Conservation (phyloP, 2,113 vertebrate species). For the Larimichthys crocea region DNA sequence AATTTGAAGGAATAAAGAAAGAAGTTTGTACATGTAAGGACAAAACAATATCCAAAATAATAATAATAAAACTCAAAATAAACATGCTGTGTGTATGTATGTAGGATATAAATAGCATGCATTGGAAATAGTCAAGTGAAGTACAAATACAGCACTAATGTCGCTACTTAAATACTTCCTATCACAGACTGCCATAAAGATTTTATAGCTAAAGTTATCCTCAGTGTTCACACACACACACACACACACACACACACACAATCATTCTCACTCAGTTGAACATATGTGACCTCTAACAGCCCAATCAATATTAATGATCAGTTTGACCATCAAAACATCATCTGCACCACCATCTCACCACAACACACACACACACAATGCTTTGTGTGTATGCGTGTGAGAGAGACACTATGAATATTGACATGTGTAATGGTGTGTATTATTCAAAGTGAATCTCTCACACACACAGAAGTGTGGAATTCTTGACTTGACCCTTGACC, state of each 20-base stretch:
- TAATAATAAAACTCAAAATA: neutral
- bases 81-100: too few species aligned
- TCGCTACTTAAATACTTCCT: too few species aligned
- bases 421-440: conserved; percentile 14
- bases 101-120: too few species aligned
- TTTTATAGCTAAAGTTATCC: neutral
- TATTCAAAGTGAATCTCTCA: neutral
- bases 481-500: conserved; percentile 30
- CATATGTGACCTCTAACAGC: neutral
- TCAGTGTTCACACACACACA: neutral
- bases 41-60: neutral
- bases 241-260: neutral
- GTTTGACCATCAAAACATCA: conserved; percentile 3
- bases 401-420: conserved; percentile 9
- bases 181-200: too few species aligned
- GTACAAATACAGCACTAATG: too few species aligned
- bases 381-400: neutral
- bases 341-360: neutral
- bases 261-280: conserved; percentile 7
- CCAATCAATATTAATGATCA: conserved; percentile 27
- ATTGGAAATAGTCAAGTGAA: too few species aligned
- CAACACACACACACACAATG: neutral
- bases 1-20: neutral
- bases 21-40: neutral
- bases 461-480: neutral